Evolutionary conservation across 23 tunicate species (phyloP).

Genomic region (Botrylloides violaceus): DNA sequence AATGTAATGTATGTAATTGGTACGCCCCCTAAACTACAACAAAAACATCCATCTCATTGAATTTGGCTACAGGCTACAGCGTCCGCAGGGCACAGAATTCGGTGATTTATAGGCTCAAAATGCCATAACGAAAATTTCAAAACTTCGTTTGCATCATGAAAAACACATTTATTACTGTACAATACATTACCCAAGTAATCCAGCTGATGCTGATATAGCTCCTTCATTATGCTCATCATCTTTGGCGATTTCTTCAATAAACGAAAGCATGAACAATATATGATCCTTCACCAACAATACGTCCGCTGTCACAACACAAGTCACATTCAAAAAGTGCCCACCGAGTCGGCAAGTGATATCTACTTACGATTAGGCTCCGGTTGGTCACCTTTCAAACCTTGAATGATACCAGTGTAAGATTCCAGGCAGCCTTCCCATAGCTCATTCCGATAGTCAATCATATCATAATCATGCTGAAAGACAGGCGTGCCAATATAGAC

Average conservation of each 20-base stretch:
- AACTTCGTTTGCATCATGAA: too few species aligned
- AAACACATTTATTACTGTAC: too few species aligned
- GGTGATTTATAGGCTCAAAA: too few species aligned
- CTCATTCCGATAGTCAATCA: conserved; percentile 90
- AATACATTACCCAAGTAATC: conserved; percentile 81
- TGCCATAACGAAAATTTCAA: too few species aligned
- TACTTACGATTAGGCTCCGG: conserved; percentile 63
- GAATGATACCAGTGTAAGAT: conserved; percentile 98
- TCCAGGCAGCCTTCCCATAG: conserved; percentile 94
- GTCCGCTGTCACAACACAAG: conserved; percentile 63
- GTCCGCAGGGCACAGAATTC: too few species aligned
- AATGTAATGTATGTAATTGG: too few species aligned
- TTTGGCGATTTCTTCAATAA: conserved; percentile 60
- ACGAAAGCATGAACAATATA: conserved; percentile 62
- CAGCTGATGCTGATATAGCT: conserved; percentile 63
- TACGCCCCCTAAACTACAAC: too few species aligned
- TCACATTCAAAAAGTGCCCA: too few species aligned
- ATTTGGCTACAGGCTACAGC: too few species aligned
- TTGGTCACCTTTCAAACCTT: conserved; percentile 91
- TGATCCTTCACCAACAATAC: conserved; percentile 51
- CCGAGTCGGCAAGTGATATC: not conserved
- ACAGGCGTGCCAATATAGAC: too few species aligned
- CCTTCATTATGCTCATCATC: conserved; percentile 85
- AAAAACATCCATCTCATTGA: too few species aligned
- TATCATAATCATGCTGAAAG: conserved; percentile 78